Percentiles rank a stretch among this genome's conserved stretches.
Evolutionary conservation across 2,888 invertebrate genomes (phyloP).

Genomic region (Steinernema hermaphroditum): DNA sequence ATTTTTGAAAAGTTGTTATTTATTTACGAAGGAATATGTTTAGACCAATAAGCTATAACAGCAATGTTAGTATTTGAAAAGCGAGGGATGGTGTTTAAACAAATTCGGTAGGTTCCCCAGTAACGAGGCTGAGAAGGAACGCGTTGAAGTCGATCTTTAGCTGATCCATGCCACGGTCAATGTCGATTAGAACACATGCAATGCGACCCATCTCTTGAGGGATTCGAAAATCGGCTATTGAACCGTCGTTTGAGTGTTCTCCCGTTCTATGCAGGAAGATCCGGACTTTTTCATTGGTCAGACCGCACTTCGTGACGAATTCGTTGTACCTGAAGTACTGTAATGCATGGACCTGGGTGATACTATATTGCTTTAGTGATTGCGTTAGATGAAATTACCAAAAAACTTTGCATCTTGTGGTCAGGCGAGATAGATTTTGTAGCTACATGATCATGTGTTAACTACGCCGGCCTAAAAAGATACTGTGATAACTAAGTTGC

Average conservation of each 20-base stretch:
- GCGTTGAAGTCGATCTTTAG: conserved; percentile 49
- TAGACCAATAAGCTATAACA: no score
- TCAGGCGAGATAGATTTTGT: no score
- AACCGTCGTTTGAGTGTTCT: conserved; percentile 68
- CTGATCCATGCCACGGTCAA: conserved; percentile 50
- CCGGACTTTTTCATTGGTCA: conserved; percentile 40
- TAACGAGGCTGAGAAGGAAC: conserved; percentile 46
- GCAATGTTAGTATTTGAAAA: no score
- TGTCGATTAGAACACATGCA: conserved; percentile 34
- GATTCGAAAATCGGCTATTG: conserved; percentile 54
- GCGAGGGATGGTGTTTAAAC: neutral
- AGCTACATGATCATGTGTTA: no score
- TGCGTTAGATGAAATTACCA: no score
- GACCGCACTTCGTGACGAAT: conserved; percentile 47
- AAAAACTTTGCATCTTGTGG: no score
- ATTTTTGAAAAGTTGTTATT: no score
- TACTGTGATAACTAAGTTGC: no score
- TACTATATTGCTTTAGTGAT: no score
- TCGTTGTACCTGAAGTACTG: conserved; percentile 52
- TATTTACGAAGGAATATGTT: no score
- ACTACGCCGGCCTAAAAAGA: no score
- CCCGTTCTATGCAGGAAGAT: conserved; percentile 43
- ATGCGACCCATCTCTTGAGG: conserved; percentile 49
- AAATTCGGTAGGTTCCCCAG: conserved; percentile 29
- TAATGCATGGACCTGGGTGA: no score